Conservation (phyloP, 2,888 invertebrate species). For the Chrysolina oricalcia region DNA sequence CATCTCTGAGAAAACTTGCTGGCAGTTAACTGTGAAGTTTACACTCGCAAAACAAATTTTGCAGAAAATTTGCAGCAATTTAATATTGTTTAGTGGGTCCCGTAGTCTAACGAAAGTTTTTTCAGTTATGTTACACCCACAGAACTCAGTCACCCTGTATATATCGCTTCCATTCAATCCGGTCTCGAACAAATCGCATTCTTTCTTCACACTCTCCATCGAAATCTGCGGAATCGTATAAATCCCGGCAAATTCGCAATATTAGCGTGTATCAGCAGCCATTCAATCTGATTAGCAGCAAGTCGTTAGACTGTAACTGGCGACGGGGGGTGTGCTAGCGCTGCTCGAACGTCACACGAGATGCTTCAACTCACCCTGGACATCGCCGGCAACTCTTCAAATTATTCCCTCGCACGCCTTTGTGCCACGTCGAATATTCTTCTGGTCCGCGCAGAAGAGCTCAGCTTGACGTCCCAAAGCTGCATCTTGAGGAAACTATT, state of each 20-base stretch:
- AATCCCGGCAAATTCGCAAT: conserved; percentile 22
- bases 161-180: neutral
- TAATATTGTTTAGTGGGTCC: no score
- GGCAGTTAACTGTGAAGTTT: no score
- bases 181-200: neutral
- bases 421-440: conserved; percentile 33
- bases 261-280: conserved; percentile 21
- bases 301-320: conserved; percentile 63
- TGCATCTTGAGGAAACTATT: conserved; percentile 69
- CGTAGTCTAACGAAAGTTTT: no score
- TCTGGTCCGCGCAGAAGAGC: conserved; percentile 58
- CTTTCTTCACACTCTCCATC: neutral
- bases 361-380: conserved; percentile 68
- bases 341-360: conserved; percentile 65
- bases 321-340: conserved; percentile 65
- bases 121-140: no score
- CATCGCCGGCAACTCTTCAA: conserved; percentile 60
- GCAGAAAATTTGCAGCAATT: no score
- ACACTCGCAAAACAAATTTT: no score
- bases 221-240: conserved; percentile 2
- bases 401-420: conserved; percentile 34
- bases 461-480: conserved; percentile 68
- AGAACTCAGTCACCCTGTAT: no score
- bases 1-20: no score
- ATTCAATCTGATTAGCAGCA: conserved; percentile 65